Evolutionary conservation across 2,113 vertebrate species (phyloP).

Genomic region (Chinchilla lanigera): DNA sequence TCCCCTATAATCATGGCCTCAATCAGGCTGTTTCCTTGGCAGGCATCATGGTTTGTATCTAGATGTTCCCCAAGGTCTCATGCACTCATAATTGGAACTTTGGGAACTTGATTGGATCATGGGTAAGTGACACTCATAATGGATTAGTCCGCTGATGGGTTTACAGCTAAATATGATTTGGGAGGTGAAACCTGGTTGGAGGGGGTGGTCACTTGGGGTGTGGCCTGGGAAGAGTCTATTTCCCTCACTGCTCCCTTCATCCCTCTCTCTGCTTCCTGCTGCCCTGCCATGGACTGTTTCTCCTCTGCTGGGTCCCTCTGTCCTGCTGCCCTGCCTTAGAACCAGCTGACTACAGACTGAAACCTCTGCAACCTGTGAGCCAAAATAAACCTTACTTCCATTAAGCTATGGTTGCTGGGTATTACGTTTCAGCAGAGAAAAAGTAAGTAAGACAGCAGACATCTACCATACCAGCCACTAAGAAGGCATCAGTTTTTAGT

Average conservation of each 20-base stretch:
- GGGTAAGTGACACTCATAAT: not conserved
- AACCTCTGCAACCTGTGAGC: not conserved
- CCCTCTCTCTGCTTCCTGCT: not conserved
- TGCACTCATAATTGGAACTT: not conserved
- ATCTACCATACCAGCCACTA: not conserved
- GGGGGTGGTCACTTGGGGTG: not conserved
- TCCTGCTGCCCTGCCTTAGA: not conserved
- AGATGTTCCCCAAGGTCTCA: not conserved
- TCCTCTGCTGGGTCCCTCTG: not conserved
- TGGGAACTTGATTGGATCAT: not conserved
- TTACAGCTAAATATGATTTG: not conserved
- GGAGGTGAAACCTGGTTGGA: not conserved
- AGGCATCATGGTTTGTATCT: not conserved
- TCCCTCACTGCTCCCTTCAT: not conserved
- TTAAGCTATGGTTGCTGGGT: not conserved
- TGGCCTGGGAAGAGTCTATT: not conserved
- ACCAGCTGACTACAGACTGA: not conserved
- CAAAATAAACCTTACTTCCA: not conserved
- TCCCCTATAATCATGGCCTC: not conserved
- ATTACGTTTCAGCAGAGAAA: not conserved
- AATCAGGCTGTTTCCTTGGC: not conserved
- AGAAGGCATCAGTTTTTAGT: not conserved
- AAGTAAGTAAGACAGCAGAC: not conserved
- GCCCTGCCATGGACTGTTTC: not conserved
- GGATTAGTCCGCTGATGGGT: not conserved